These are phyloP conservation scores for Amblyopsis hoosieri DNA, from an alignment of 2,797 vertebrate genomes.

Conservation along the genomic window DNA sequence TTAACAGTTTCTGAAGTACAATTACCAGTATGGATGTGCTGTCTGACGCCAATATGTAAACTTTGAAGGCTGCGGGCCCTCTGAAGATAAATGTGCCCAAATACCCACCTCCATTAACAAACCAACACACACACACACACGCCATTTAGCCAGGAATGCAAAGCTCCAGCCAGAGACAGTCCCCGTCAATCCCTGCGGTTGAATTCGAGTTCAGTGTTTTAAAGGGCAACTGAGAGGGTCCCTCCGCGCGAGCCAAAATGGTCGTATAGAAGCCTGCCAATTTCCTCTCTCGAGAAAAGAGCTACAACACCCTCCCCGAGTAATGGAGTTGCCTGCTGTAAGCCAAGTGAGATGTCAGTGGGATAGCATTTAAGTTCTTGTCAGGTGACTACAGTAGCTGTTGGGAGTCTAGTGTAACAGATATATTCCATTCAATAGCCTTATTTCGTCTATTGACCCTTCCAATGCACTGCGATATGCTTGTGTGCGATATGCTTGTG, in stretches of 20 bases:
- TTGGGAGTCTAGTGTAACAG: slow-evolving; percentile 21
- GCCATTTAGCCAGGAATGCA: slow-evolving; percentile 33
- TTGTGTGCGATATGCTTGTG: slow-evolving; percentile 31
- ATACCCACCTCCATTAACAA: neutral
- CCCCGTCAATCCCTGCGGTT: slow-evolving; percentile 35
- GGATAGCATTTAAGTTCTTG: slow-evolving; percentile 23
- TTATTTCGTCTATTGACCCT: slow-evolving; percentile 40
- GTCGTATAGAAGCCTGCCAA: slow-evolving; percentile 17
- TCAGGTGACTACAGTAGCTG: slow-evolving; percentile 13
- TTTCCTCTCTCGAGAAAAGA: slow-evolving; percentile 26
- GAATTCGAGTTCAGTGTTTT: slow-evolving; percentile 41
- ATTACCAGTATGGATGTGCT: neutral
- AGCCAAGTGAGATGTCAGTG: slow-evolving; percentile 6
- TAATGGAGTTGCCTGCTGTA: slow-evolving; percentile 35
- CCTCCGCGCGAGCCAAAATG: slow-evolving; percentile 12
- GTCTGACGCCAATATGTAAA: slow-evolving; percentile 3
- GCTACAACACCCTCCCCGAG: slow-evolving; percentile 21
- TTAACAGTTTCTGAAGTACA: neutral
- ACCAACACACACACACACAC: neutral
- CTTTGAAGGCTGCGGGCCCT: slow-evolving; percentile 3
- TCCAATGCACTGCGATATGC: slow-evolving; percentile 32
- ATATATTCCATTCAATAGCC: slow-evolving; percentile 40
- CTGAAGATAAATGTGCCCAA: slow-evolving; percentile 9
- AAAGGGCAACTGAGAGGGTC: slow-evolving; percentile 29
- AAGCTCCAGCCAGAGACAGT: slow-evolving; percentile 5